These are phyloP conservation scores for Acropternis orthonyx DNA, from an alignment of 2,797 vertebrate genomes.

Conservation along the genomic window DNA sequence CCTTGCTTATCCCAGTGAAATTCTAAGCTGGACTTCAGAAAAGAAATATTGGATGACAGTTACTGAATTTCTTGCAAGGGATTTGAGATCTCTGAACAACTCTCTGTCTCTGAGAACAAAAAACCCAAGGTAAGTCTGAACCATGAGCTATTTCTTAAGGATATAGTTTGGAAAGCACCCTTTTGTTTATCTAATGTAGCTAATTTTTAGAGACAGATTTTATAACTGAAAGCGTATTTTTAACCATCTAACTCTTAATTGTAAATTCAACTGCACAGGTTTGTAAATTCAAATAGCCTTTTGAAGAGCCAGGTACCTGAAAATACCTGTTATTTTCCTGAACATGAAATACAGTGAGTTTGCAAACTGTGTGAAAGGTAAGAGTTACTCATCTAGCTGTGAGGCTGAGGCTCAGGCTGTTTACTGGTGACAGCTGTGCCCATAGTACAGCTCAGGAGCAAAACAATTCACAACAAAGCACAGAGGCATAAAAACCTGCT, in stretches of 20 bases:
- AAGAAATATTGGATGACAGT: background rate
- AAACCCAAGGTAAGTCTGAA: background rate
- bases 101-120: background rate
- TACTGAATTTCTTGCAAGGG: background rate
- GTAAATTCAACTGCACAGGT: background rate
- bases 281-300: background rate
- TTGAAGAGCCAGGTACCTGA: background rate
- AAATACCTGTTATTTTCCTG: background rate
- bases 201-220: background rate
- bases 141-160: background rate
- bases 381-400: background rate
- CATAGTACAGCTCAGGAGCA: background rate
- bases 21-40: background rate
- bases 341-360: background rate
- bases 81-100: background rate
- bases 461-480: constrained; percentile 4
- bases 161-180: background rate
- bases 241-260: background rate
- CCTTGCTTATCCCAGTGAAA: background rate
- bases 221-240: background rate
- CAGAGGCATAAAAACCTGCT: background rate
- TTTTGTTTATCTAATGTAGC: background rate
- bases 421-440: background rate
- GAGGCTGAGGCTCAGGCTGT: background rate
- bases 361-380: background rate